Percentiles rank a stretch among this genome's conserved stretches.
Evolutionary conservation across 2,797 vertebrate species (phyloP).

Genomic region (Masticophis lateralis): DNA sequence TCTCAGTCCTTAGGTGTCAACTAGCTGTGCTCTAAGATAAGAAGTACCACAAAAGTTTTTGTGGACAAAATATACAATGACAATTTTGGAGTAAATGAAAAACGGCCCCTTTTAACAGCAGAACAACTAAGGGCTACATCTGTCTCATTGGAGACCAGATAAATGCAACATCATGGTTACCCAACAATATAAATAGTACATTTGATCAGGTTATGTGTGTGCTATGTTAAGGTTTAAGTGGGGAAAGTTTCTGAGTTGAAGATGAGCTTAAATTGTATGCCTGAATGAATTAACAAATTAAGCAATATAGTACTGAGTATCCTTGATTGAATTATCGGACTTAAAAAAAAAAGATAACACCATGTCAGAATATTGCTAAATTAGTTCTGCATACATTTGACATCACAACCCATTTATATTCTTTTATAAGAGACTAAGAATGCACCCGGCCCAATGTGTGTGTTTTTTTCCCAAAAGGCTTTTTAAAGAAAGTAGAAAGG

Average conservation of each 20-base stretch:
- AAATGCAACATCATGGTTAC: not conserved
- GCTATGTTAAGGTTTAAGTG: not conserved
- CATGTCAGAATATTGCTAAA: not conserved
- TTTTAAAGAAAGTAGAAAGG: not conserved
- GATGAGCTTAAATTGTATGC: not conserved
- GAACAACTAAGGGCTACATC: not conserved
- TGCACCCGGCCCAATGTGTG: fast-evolving
- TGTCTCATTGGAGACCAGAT: not conserved
- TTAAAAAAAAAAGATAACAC: not conserved
- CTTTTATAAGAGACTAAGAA: not conserved
- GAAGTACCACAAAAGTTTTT: not conserved
- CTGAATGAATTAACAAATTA: not conserved
- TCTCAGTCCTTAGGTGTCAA: not conserved
- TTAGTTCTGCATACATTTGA: conserved; percentile 1
- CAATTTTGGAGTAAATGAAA: not conserved
- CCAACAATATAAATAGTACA: not conserved
- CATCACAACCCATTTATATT: not conserved
- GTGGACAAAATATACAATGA: no score
- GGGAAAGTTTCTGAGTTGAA: not conserved
- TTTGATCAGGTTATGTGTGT: not conserved
- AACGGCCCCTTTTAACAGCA: not conserved
- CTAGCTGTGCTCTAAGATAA: not conserved
- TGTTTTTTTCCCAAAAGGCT: not conserved
- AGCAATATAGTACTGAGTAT: not conserved
- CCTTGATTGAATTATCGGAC: not conserved